phyloP scores from a whole-genome alignment of 1,140 invertebrate species.

The Hyles vespertilio region DNA sequence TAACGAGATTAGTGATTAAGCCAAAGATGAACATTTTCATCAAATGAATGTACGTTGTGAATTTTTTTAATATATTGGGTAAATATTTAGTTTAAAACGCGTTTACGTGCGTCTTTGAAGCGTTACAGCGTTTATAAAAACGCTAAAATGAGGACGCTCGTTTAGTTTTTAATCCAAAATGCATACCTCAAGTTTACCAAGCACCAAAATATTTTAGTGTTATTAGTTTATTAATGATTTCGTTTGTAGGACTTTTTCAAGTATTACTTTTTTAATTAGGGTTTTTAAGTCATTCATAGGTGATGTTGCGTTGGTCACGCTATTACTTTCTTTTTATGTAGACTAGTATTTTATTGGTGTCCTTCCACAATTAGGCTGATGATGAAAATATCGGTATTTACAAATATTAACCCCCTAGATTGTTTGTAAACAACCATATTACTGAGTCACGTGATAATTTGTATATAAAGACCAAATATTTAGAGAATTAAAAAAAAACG shows the following conservation, averaged over 20 bases:
- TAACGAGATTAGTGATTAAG: conserved; percentile 51
- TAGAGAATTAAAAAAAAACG: no score
- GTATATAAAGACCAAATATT: no score
- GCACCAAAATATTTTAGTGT: conserved; percentile 69
- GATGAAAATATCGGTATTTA: no score
- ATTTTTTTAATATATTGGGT: conserved; percentile 56
- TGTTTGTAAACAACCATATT: no score
- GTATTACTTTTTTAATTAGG: conserved; percentile 35
- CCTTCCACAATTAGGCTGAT: no score
- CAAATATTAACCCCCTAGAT: no score
- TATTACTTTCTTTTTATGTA: conserved; percentile 2
- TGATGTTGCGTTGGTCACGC: conserved; percentile 5
- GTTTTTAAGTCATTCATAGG: no score
- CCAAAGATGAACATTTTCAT: conserved; percentile 70
- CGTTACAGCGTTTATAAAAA: not conserved
- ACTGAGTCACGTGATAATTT: no score
- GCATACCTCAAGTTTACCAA: conserved; percentile 73
- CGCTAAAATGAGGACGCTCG: not conserved
- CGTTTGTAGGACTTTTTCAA: conserved; percentile 33
- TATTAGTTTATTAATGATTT: conserved; percentile 38
- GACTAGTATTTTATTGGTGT: conserved; percentile 13
- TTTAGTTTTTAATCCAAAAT: conserved; percentile 12
- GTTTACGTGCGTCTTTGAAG: not conserved
- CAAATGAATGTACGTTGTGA: conserved; percentile 58
- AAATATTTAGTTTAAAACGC: conserved; percentile 12